Base-by-base conservation (phyloP, 2,888 invertebrate species). In the Caenorhabditis uteleia region DNA sequence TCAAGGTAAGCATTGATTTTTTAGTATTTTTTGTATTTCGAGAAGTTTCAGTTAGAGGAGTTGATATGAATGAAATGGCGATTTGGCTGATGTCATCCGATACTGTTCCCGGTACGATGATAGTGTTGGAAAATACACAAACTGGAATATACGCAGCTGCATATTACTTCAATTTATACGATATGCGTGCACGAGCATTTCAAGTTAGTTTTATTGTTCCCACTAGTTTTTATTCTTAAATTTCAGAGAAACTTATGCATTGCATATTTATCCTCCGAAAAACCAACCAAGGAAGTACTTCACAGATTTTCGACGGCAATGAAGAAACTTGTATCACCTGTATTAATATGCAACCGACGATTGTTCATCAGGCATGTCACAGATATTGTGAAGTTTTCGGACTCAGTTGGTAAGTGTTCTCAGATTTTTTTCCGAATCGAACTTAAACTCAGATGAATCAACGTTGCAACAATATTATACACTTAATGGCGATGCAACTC, bases 11-110 rank as follows among this genome's bases (percentile, higher is more conserved):
- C 6, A 5, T 39, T 47, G 2, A 39, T 39, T 39, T 39, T 16
- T 27, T 29, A 39, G 39, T 38, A 42, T 29, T n/a, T n/a, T n/a
- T n/a, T n/a, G n/a, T n/a, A n/a, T n/a, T n/a, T n/a, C n/a, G n/a
- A n/a, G n/a, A n/a, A 39, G 21, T 48, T 65, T 42, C 50, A 65
- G 66, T 56, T 7, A 21, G 26, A 1, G 53, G 59, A 12, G 56
- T 80, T 10, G 71, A 79, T 43, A 59, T 80, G 26, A 77, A 79
- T 46, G 56, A 71, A 26, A 70, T 74, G 34, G 68, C 74, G 16
- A 62, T 80, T 7, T 80, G 80, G 80, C 40, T 80, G 33, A 80
- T 80, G 80, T 77, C 77, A 20, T 73, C 77, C 6, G 80, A 80
- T 46, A 78, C 76, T 29, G 64, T 70, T 6, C 69, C 54, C 21